Percentiles rank a stretch among this genome's conserved stretches.
Evolutionary conservation across 2,888 invertebrate species (phyloP).

Genomic region (Eulithis testata): DNA sequence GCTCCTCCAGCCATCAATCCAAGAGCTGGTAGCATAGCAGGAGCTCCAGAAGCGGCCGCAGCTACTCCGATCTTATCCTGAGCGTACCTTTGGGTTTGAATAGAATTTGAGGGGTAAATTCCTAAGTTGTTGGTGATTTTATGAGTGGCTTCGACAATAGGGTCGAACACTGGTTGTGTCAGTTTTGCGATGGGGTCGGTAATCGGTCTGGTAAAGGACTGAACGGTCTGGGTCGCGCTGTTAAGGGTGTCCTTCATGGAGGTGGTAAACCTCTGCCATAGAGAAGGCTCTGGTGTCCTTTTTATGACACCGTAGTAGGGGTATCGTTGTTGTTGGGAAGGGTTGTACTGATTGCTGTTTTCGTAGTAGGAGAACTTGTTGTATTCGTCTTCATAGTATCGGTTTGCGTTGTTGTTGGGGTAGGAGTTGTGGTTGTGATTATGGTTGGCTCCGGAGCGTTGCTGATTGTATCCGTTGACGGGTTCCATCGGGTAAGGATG

Average conservation of each 20-base stretch:
- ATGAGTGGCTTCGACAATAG: constrained; percentile 90
- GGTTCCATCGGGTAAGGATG: constrained; percentile 84
- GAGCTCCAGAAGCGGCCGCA: constrained; percentile 81
- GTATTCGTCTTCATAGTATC: constrained; percentile 79
- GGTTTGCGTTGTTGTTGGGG: constrained; percentile 63
- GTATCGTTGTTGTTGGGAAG: constrained; percentile 66
- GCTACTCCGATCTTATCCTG: constrained; percentile 88
- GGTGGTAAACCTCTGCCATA: constrained; percentile 90
- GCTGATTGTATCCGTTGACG: constrained; percentile 71
- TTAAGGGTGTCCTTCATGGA: constrained; percentile 89
- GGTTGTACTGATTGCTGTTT: constrained; percentile 64
- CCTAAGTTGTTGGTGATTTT: constrained; percentile 92
- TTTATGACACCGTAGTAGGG: constrained; percentile 86
- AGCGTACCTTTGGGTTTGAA: constrained; percentile 76
- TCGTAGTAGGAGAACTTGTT: constrained; percentile 84
- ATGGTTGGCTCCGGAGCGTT: constrained; percentile 68
- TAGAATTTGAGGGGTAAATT: constrained; percentile 78
- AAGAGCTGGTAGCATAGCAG: constrained; percentile 89
- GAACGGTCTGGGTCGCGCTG: constrained; percentile 88
- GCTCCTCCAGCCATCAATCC: constrained; percentile 93
- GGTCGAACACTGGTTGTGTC: constrained; percentile 88
- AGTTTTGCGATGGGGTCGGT: constrained; percentile 84
- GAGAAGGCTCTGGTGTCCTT: constrained; percentile 85
- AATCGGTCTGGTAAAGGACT: constrained; percentile 86
- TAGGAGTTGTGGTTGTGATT: constrained; percentile 5